Base-by-base conservation (phyloP, 2,113 vertebrate species). In the Calidris pygmaea region DNA sequence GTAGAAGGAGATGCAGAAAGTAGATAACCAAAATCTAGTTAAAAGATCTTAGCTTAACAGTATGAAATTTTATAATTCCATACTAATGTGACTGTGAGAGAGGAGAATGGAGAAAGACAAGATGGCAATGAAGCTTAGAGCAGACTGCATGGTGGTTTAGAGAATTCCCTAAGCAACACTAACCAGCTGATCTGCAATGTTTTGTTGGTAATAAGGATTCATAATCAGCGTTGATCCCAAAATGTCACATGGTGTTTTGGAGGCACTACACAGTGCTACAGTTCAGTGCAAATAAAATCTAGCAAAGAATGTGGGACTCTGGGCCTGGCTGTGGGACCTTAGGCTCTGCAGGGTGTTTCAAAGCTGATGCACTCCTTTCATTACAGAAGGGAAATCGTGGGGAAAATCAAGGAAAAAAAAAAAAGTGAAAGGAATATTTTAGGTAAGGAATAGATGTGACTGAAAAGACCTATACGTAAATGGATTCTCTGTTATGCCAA, bases 371-470 rank as follows among this genome's bases (percentile, higher is more conserved):
- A 10, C 37, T 81, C 26, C 41, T 82, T 72, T 35, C 8, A 22
- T 20, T 37, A 29, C 32, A 41, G 24, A 35, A 43, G 63, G 43
- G 39, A 93, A 85, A 45, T 79, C 4, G 14, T 9, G 21, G 1
- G 4, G 23, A 65, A 70, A 32, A 32, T 14, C 3, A 41, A 23
- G 7, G 7, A 2, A 1, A 4, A 59, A 2, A 2, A 4, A 59
- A 59, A 59, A 18, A 7, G 8, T 29, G 24, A 34, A 85, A 62
- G 5, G 5, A 8, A 4, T 82, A 11, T 67, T 59, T 63, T 59
- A 27, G 21, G 11, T 21, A 43, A 35, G 10, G 14, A 6, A 10
- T 73, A 41, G 7, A 8, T 58, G n/a, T 43, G 27, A 34, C 34
- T 53, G 34, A 62, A 66, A 34, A 71, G 26, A 48, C 24, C 45